Base-by-base conservation (phyloP, 2,797 vertebrate species). In the Staurois parvus region DNA sequence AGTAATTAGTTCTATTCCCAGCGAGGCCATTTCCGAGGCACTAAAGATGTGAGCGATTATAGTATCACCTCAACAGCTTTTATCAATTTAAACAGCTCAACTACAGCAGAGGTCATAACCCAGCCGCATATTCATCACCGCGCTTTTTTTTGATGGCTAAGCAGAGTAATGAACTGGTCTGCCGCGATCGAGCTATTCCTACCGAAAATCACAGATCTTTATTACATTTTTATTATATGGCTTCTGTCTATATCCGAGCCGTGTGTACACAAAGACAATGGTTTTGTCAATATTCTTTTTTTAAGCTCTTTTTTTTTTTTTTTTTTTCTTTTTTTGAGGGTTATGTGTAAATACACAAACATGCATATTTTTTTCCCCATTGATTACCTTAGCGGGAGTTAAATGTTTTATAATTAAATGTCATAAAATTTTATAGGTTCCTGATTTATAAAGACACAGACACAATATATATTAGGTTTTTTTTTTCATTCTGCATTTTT, bases 1-100 rank as follows among this genome's bases (percentile, higher is more conserved):
- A 96, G 97, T 99, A 99, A 99, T 99, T 99, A 99, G 97, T 98
- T 97, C 94, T 96, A 97, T 97, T 98, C 97, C 98, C 97, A 97
- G 94, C 83, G 97, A 98, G 96, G 95, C 97, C 96, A 96, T 99
- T 96, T 95, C 96, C 94, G 93, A 89, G 95, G 95, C 96, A 95
- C 96, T 97, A 98, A 98, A 97, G 96, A 97, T 94, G 96, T 97
- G 96, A 97, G 95, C 93, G 95, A 97, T 97, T 96, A 96, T 94
- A 92, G 91, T 95, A 92, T 97, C 96, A 96, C 96, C 95, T 95
- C 94, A 95, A 95, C 96, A 95, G 96, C 95, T 96, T 98, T 98
- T 98, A 97, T 98, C 97, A 99, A 97, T 98, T 97, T 96, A 97
- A 98, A 97, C 95, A 94, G 96, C 97, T 95, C 93, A 94, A 95